Evolutionary conservation across 53 echinoderm and acorn worm species (phyloP).

Genomic region (Pentamera pediparva): DNA sequence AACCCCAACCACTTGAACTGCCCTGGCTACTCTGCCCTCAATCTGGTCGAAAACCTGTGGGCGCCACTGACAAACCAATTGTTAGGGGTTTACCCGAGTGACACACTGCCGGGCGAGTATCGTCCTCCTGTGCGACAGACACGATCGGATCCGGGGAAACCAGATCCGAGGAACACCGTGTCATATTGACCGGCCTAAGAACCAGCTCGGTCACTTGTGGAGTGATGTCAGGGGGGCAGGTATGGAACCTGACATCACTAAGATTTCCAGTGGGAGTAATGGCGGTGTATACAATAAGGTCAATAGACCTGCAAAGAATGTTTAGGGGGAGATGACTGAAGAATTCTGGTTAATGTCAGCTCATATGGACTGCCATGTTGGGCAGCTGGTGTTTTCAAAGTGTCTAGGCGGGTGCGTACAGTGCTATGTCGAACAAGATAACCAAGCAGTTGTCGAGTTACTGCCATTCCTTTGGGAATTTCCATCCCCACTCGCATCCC

Average conservation of each 20-base stretch:
- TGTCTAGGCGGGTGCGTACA: constrained; percentile 2
- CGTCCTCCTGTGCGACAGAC: constrained; percentile 21
- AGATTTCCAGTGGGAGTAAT: not conserved
- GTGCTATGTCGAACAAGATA: not conserved
- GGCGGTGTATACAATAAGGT: not conserved
- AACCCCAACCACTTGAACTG: constrained; percentile 43
- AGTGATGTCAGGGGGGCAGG: not conserved
- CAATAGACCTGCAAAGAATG: constrained; percentile 1
- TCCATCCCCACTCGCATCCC: constrained; percentile 37
- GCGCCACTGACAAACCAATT: constrained; percentile 40
- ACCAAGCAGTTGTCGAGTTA: not conserved
- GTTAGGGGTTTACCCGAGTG: constrained; percentile 33
- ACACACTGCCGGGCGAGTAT: constrained; percentile 14
- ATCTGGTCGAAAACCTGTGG: constrained; percentile 47
- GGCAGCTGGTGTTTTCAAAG: constrained; percentile 27
- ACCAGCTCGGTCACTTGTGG: constrained; percentile 22
- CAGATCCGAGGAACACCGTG: constrained; percentile 26
- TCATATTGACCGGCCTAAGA: constrained; percentile 38
- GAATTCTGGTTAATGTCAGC: constrained; percentile 19
- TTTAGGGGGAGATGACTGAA: not conserved
- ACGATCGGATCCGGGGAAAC: not conserved
- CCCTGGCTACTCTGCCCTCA: constrained; percentile 47
- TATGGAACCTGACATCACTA: not conserved
- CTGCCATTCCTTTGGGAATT: constrained; percentile 22
- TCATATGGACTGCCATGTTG: constrained; percentile 35